Evolutionary conservation across 2,113 vertebrate genomes (phyloP).

Genomic region (Chroicocephalus ridibundus): DNA sequence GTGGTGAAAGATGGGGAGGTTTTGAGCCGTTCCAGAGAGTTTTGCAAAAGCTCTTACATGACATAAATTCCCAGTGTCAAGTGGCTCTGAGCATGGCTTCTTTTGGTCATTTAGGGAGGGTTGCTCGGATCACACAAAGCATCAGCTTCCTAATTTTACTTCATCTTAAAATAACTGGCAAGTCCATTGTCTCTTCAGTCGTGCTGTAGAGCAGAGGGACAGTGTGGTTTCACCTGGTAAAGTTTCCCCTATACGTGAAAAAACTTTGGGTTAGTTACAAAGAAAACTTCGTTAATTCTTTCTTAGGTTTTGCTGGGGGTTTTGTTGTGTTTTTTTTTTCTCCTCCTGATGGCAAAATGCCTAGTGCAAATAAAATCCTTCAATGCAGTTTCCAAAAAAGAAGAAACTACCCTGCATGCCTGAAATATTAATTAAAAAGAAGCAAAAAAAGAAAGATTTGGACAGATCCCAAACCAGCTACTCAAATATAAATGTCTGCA

Average conservation of each 20-base stretch:
- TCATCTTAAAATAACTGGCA: neutral
- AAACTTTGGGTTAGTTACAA: neutral
- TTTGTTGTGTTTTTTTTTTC: neutral
- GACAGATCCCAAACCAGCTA: conserved; percentile 55
- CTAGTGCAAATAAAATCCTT: conserved; percentile 15
- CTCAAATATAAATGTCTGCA: conserved; percentile 48
- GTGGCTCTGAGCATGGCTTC: neutral
- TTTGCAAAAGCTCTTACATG: neutral
- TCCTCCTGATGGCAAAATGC: neutral
- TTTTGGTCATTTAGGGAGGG: neutral
- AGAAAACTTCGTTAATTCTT: neutral
- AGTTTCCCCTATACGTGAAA: neutral
- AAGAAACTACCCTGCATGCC: neutral
- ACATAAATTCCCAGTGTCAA: neutral
- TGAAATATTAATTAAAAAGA: conserved; percentile 49
- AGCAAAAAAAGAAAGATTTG: conserved; percentile 24
- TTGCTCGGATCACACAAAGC: neutral
- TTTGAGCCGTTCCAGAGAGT: neutral
- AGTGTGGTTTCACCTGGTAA: neutral
- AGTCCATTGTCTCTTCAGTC: neutral
- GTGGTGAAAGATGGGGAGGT: neutral
- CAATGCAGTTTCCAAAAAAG: conserved; percentile 6
- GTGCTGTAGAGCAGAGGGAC: neutral
- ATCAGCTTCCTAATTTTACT: neutral
- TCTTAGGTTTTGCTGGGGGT: neutral